Conservation (phyloP, 2,113 vertebrate species). For the Tupaia tana region DNA sequence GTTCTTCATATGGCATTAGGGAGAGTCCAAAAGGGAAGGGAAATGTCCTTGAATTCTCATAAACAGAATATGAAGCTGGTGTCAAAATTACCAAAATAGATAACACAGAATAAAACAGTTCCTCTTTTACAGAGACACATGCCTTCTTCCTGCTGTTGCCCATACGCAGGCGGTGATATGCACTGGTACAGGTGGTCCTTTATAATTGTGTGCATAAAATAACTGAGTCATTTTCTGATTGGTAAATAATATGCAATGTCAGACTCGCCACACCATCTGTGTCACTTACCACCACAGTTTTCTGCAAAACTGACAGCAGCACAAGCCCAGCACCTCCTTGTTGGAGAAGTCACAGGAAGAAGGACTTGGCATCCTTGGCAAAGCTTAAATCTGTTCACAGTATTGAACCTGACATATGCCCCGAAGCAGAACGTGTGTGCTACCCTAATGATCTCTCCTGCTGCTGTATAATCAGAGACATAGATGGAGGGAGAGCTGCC, state of each 20-base stretch:
- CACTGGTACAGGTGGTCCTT: constrained; percentile 82
- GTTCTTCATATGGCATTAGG: neutral
- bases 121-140: neutral
- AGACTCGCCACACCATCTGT: constrained; percentile 85
- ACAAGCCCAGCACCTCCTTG: constrained; percentile 60
- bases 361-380: constrained; percentile 77
- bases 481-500: constrained; percentile 57
- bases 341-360: constrained; percentile 79
- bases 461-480: constrained; percentile 69
- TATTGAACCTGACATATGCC: constrained; percentile 82
- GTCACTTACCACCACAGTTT: constrained; percentile 79
- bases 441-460: constrained; percentile 69
- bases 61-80: neutral
- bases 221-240: constrained; percentile 82
- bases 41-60: neutral
- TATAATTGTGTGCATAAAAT: constrained; percentile 82
- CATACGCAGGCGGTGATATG: constrained; percentile 54
- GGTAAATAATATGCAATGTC: constrained; percentile 83
- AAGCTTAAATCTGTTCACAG: constrained; percentile 78
- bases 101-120: neutral
- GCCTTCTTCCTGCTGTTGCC: constrained; percentile 53
- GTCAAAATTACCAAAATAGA: neutral
- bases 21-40: neutral
- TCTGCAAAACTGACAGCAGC: constrained; percentile 80
- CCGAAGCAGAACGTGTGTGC: constrained; percentile 63